Evolutionary conservation across 1,140 invertebrate genomes (phyloP).

Genomic region (Acromyrmex charruanus): DNA sequence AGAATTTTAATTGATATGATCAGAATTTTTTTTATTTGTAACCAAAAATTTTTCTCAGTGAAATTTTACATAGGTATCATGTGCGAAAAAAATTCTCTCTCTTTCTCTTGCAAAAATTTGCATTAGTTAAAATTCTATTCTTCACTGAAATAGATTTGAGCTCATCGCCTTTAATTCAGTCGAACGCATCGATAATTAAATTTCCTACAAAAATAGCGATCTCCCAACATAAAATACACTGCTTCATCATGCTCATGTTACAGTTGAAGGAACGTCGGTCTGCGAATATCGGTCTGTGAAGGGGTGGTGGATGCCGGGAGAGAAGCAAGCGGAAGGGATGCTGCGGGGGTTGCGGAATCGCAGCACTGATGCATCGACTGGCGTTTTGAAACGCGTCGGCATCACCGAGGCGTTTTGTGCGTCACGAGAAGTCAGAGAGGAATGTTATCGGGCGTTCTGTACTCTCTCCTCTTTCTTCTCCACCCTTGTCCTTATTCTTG

Average conservation of each 20-base stretch:
- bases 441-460: conserved; percentile 65
- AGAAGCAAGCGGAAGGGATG: not conserved
- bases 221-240: not conserved
- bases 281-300: conserved; percentile 6
- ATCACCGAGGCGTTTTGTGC: conserved; percentile 63
- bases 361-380: conserved; percentile 59
- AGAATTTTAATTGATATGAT: not conserved
- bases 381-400: conserved; percentile 22
- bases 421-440: conserved; percentile 28
- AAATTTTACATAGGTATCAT: not conserved
- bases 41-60: not conserved
- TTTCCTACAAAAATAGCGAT: conserved; percentile 17
- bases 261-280: conserved; percentile 27
- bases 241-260: not conserved
- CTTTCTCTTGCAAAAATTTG: not conserved
- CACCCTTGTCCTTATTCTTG: conserved; percentile 15
- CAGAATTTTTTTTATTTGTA: not conserved
- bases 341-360: conserved; percentile 50
- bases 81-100: not conserved
- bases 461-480: not conserved
- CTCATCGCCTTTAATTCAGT: conserved; percentile 16
- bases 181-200: conserved; percentile 13
- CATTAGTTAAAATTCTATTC: not conserved
- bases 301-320: not conserved
- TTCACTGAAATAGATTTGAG: not conserved